Conservation (phyloP, 1,140 invertebrate species). For the Acromyrmex charruanus region DNA sequence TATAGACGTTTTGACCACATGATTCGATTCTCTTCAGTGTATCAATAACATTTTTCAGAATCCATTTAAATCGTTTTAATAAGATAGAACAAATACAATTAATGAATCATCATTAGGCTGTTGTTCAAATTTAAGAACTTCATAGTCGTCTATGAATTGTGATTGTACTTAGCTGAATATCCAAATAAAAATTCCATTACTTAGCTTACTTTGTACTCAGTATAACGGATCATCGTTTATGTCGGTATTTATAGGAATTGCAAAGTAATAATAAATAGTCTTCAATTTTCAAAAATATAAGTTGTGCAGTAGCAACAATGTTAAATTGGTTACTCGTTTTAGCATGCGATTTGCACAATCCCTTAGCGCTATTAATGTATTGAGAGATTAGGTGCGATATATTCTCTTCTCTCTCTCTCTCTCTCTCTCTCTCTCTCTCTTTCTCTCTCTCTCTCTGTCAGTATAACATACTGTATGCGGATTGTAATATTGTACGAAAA, state of each 20-base stretch:
- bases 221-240: not conserved
- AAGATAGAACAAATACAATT: no score
- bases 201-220: no score
- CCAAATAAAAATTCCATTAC: no score
- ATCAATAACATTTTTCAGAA: no score
- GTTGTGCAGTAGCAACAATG: not conserved
- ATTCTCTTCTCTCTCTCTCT: not conserved
- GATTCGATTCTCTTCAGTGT: no score
- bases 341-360: conserved; percentile 21
- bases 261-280: conserved; percentile 14
- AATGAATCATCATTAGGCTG: no score
- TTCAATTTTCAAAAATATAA: not conserved
- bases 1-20: no score
- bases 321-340: conserved; percentile 14
- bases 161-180: no score
- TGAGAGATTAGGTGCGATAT: not conserved
- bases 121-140: no score
- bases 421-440: not conserved
- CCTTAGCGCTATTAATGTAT: not conserved
- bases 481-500: not conserved
- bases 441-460: not conserved
- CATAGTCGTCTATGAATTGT: no score
- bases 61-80: no score
- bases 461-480: not conserved
- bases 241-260: not conserved